A percentile compares a stretch with the other conserved stretches of the same genome.
phyloP scores from a whole-genome alignment of 2,797 vertebrate genomes.

The Gallinago nigripennis region DNA sequence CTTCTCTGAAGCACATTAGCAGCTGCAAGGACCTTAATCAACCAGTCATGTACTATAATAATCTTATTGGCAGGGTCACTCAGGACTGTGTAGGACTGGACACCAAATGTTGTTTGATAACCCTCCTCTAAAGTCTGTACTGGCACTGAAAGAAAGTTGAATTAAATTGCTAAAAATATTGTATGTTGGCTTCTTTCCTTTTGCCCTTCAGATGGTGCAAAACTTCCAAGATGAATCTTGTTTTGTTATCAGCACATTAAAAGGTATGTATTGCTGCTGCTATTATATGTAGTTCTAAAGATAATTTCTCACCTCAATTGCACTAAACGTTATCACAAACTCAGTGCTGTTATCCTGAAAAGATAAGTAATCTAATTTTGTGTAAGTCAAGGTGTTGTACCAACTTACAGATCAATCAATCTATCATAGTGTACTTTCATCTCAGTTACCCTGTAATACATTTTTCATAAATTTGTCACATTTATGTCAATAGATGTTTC shows the following conservation, averaged over 20 bases:
- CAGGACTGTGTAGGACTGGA: not conserved
- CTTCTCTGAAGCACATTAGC: not conserved
- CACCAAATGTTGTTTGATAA: not conserved
- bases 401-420: not conserved
- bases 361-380: conserved; percentile 2
- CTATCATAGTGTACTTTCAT: not conserved
- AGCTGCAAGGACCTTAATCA: not conserved
- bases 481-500: too few species aligned
- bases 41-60: not conserved
- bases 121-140: not conserved
- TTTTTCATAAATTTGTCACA: not conserved
- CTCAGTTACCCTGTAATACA: not conserved
- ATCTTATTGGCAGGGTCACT: not conserved
- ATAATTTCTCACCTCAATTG: not conserved
- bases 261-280: conserved; percentile 78
- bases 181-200: not conserved
- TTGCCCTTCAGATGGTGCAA: conserved; percentile 88
- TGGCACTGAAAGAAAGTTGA: not conserved
- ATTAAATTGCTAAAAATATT: not conserved
- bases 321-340: not conserved
- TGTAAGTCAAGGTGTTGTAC: not conserved
- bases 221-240: conserved; percentile 93
- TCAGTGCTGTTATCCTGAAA: not conserved
- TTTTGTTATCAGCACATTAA: conserved; percentile 89
- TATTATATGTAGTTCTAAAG: not conserved